Conservation (phyloP, 2,113 vertebrate genomes). For the Apodemus speciosus region DNA sequence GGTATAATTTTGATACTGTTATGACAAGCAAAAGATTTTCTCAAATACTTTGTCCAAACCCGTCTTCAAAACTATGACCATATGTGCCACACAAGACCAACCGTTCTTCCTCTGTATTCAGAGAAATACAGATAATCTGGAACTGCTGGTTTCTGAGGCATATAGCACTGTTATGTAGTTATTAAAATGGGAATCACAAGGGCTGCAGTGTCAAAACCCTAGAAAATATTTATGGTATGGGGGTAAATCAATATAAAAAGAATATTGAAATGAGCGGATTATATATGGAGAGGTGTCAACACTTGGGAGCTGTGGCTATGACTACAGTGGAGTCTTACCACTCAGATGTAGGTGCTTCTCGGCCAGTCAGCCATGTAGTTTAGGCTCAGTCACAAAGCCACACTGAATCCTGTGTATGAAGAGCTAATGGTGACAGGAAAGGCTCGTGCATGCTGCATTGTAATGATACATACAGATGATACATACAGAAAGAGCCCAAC, state of each 20-base stretch:
- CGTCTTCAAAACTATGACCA: background rate
- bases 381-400: background rate
- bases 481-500: background rate
- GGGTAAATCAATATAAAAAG: background rate
- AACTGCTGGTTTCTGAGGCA: background rate
- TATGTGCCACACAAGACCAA: background rate
- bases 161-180: background rate
- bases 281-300: background rate
- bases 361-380: background rate
- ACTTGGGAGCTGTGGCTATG: background rate
- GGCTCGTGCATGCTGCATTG: background rate
- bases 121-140: background rate
- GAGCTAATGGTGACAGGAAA: background rate
- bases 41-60: background rate
- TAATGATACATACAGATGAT: background rate
- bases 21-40: background rate
- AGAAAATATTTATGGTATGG: background rate
- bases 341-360: background rate
- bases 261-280: background rate
- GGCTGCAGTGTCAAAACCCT: background rate
- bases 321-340: background rate
- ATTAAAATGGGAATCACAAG: background rate
- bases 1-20: background rate
- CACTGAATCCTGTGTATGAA: background rate
- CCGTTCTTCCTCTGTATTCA: background rate